phyloP scores from a whole-genome alignment of 92 coral and sea anemone genomes.

The Bergia puertoricense region DNA sequence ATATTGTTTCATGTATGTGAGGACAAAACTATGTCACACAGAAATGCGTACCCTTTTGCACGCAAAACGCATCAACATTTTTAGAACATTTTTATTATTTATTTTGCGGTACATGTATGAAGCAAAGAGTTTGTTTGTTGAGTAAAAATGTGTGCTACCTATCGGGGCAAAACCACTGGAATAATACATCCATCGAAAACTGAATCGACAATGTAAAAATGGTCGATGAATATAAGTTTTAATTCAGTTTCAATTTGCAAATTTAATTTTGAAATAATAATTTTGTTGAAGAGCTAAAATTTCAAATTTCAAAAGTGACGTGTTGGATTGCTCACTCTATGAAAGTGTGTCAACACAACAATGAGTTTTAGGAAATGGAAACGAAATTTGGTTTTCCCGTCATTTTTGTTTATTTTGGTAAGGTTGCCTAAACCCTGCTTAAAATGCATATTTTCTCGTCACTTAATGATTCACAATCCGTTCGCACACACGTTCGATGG shows the following conservation, averaged over 20 bases:
- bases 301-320: not conserved
- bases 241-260: constrained; percentile 16
- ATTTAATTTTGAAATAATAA: constrained; percentile 15
- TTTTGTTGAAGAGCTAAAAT: not conserved
- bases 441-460: not conserved
- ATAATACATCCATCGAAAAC: not conserved
- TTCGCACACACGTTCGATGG: not conserved
- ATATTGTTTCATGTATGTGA: no score
- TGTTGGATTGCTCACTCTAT: constrained; percentile 5
- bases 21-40: not conserved
- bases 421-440: not conserved
- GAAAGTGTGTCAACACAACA: constrained; percentile 22
- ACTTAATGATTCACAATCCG: not conserved
- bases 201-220: not conserved
- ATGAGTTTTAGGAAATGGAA: constrained; percentile 4
- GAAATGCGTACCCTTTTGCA: not conserved
- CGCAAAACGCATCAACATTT: not conserved
- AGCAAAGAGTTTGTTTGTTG: constrained; percentile 4
- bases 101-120: constrained; percentile 5
- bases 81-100: not conserved
- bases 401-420: constrained; percentile 20
- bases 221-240: not conserved
- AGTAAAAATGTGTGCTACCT: not conserved
- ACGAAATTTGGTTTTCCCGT: not conserved
- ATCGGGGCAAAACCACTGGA: not conserved